Percentiles rank a stretch among this genome's conserved stretches.
Evolutionary conservation across 2,888 invertebrate species (phyloP).

Genomic region (Meteorus cinctellus): DNA sequence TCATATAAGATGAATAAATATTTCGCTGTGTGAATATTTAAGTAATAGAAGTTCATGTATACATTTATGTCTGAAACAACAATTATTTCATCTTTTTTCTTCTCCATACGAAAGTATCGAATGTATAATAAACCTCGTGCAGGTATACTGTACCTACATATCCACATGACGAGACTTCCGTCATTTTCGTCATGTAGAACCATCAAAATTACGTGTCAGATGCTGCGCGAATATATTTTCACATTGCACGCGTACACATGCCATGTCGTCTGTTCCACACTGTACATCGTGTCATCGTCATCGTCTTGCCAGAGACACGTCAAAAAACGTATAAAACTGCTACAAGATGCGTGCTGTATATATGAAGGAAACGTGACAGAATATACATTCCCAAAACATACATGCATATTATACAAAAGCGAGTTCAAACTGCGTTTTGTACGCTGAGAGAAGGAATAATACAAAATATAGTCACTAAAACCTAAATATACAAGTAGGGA

Average conservation of each 20-base stretch:
- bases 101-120: background rate
- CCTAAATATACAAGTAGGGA: too few relatives aligned
- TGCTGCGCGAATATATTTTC: conserved; percentile 53
- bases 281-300: conserved; percentile 7
- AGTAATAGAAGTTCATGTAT: too few relatives aligned
- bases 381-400: conserved; percentile 24
- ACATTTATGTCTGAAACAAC: too few relatives aligned
- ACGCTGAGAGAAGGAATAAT: too few relatives aligned
- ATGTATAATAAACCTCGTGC: background rate
- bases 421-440: background rate
- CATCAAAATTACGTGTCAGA: conserved; percentile 63
- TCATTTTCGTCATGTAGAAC: conserved; percentile 3
- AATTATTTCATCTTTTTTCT: background rate
- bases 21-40: too few relatives aligned
- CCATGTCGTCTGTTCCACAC: conserved; percentile 19
- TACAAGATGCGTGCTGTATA: conserved; percentile 46
- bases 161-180: conserved; percentile 18
- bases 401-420: conserved; percentile 17
- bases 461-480: too few relatives aligned
- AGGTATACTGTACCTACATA: background rate
- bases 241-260: conserved; percentile 37
- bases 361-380: conserved; percentile 44
- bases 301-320: conserved; percentile 16
- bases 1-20: too few relatives aligned
- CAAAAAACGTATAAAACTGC: conserved; percentile 36